A percentile compares a stretch with the other conserved stretches of the same genome.
Evolutionary conservation across 2,113 vertebrate species (phyloP).

Genomic region (Kryptolebias marmoratus): DNA sequence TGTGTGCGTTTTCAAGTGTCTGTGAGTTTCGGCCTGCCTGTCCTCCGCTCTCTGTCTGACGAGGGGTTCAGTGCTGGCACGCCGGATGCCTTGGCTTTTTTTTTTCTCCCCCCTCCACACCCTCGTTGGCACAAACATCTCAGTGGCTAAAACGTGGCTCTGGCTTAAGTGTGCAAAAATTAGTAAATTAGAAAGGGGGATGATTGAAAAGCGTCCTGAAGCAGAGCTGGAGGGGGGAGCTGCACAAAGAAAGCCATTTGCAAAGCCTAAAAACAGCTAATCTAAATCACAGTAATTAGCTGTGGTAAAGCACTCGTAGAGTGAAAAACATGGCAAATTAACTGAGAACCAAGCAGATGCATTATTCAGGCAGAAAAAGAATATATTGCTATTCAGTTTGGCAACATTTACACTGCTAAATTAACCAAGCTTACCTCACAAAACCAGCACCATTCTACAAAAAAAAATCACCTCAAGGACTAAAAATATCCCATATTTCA

Average conservation of each 20-base stretch:
- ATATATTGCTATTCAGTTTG: neutral
- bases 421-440: neutral
- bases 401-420: neutral
- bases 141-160: conserved; percentile 40
- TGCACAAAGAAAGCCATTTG: conserved; percentile 8
- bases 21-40: conserved; percentile 32
- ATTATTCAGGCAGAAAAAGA: neutral
- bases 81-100: conserved; percentile 25
- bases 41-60: conserved; percentile 46
- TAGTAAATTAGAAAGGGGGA: conserved; percentile 37
- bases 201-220: conserved; percentile 43
- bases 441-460: neutral
- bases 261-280: neutral
- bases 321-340: neutral
- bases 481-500: conserved; percentile 44
- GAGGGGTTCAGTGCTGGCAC: conserved; percentile 46
- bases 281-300: conserved; percentile 2
- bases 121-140: conserved; percentile 27
- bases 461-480: conserved; percentile 7
- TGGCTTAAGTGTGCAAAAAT: conserved; percentile 34
- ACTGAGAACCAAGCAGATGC: neutral
- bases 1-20: conserved; percentile 41
- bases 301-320: conserved; percentile 7
- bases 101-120: neutral
- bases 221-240: neutral